Percentiles rank a stretch among this genome's conserved stretches.
phyloP scores from a whole-genome alignment of 2,888 invertebrate genomes.

The Melolontha melolontha region DNA sequence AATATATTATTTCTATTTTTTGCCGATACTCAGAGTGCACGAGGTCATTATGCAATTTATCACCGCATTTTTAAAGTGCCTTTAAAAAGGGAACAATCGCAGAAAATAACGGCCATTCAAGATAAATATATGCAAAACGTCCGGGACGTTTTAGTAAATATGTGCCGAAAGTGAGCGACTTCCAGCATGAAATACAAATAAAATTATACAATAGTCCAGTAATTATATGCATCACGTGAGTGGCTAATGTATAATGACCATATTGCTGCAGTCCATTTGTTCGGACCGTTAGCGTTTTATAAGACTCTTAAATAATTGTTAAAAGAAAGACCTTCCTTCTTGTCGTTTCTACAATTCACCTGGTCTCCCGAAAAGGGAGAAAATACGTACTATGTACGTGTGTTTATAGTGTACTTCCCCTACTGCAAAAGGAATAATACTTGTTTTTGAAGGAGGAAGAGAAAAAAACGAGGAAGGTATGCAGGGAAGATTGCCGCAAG shows the following conservation, averaged over 20 bases:
- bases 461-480: conserved; percentile 10
- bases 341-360: too few relatives aligned
- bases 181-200: conserved; percentile 32
- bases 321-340: conserved; percentile 22
- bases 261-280: conserved; percentile 28
- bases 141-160: conserved; percentile 13
- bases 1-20: conserved; percentile 9
- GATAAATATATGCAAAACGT: conserved; percentile 33
- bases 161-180: conserved; percentile 12
- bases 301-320: conserved; percentile 22
- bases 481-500: conserved; percentile 23
- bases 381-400: not conserved
- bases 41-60: conserved; percentile 22
- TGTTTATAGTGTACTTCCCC: too few relatives aligned
- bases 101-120: conserved; percentile 27
- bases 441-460: conserved; percentile 9
- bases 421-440: too few relatives aligned
- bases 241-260: conserved; percentile 18
- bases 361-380: too few relatives aligned
- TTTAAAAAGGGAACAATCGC: conserved; percentile 11
- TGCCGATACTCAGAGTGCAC: conserved; percentile 1
- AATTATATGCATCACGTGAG: conserved; percentile 38
- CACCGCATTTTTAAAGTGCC: conserved; percentile 21
- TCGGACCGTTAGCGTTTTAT: not conserved
- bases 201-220: conserved; percentile 27